Evolutionary conservation across 2,113 vertebrate species (phyloP).

Genomic region (Smithornis capensis): DNA sequence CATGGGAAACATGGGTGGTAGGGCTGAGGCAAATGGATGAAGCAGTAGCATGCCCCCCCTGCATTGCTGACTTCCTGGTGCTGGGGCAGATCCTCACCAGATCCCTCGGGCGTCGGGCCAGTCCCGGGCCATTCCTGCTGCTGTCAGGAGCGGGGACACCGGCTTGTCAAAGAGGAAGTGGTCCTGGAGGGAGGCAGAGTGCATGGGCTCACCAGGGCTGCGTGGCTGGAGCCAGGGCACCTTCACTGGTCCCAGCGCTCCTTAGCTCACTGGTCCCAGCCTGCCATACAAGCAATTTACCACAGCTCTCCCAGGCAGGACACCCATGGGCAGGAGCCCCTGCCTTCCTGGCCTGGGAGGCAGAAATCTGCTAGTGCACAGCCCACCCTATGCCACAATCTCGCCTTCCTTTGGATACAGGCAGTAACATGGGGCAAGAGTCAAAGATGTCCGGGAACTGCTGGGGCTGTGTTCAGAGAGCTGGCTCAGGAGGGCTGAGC

Average conservation of each 20-base stretch:
- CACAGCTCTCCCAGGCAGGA: rapidly evolving
- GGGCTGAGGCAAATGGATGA: not conserved
- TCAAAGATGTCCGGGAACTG: not conserved
- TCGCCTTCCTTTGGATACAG: not conserved
- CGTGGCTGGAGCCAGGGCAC: not conserved
- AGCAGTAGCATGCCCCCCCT: not conserved
- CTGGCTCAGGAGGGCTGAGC: not conserved
- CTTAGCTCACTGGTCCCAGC: not conserved
- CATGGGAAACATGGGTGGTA: rapidly evolving
- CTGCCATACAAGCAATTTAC: not conserved
- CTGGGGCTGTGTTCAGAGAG: not conserved
- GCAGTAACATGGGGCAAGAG: not conserved
- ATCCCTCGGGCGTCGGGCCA: slow-evolving; percentile 87
- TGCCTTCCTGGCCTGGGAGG: not conserved
- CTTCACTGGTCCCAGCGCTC: not conserved
- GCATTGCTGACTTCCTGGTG: not conserved
- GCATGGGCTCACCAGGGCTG: not conserved
- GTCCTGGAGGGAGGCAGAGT: slow-evolving; percentile 67
- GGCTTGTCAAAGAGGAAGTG: slow-evolving; percentile 88
- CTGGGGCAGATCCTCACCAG: slow-evolving; percentile 68
- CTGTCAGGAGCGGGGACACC: slow-evolving; percentile 81
- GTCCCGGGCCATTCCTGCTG: slow-evolving; percentile 85
- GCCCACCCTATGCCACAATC: not conserved
- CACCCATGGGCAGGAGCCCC: not conserved
- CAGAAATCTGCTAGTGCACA: not conserved